These are phyloP conservation scores for Syrista parreyssii DNA, from an alignment of 2,888 invertebrate genomes.

Conservation along the genomic window DNA sequence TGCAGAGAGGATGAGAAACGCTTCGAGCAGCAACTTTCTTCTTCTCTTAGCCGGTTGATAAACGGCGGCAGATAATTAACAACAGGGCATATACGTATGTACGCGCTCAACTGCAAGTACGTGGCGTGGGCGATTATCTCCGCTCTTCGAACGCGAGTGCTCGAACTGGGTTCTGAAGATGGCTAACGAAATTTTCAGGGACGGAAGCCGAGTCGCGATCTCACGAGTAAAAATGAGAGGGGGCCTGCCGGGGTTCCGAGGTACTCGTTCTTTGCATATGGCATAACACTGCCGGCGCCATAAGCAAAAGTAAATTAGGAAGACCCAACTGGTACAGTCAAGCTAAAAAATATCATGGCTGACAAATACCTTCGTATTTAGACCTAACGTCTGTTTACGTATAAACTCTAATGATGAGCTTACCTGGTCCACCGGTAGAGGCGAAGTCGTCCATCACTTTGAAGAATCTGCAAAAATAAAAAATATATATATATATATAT, in stretches of 20 bases:
- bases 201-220: not conserved
- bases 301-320: slow-evolving; percentile 1
- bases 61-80: slow-evolving; percentile 56
- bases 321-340: not conserved
- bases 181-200: not conserved
- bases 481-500: slow-evolving; percentile 27
- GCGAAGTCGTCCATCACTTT: slow-evolving; percentile 61
- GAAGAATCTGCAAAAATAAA: slow-evolving; percentile 65
- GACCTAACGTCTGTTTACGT: not conserved
- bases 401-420: slow-evolving; percentile 34
- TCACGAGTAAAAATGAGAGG: slow-evolving; percentile 24
- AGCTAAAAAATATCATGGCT: not conserved
- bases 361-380: not conserved
- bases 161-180: not conserved
- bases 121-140: slow-evolving; percentile 42
- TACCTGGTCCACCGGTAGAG: slow-evolving; percentile 55
- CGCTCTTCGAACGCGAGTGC: slow-evolving; percentile 18
- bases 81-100: slow-evolving; percentile 36
- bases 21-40: slow-evolving; percentile 42
- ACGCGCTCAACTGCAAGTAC: not conserved
- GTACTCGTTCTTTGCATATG: not conserved
- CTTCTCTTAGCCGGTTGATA: slow-evolving; percentile 45
- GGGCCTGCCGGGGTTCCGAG: not conserved
- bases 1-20: slow-evolving; percentile 23
- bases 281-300: not conserved